phyloP scores from a whole-genome alignment of 2,797 vertebrate genomes.

The Pseudotriccus pelzelni region DNA sequence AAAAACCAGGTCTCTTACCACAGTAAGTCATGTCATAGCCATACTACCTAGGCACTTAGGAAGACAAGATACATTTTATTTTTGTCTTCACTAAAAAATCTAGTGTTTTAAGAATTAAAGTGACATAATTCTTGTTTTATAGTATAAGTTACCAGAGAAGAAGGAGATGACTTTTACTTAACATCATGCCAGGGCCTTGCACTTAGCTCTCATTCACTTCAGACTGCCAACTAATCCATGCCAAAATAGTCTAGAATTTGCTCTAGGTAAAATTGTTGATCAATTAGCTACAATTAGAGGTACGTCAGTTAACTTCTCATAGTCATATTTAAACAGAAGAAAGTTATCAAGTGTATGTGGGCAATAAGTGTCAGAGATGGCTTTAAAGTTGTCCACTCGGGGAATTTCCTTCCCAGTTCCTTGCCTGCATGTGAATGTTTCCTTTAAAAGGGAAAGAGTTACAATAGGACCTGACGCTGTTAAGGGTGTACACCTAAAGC shows the following conservation, averaged over 20 bases:
- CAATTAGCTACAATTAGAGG: fast-evolving
- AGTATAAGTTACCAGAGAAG: background rate
- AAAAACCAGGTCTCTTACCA: background rate
- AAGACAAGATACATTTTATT: background rate
- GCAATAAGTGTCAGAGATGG: fast-evolving
- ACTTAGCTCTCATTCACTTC: background rate
- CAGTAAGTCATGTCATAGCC: background rate
- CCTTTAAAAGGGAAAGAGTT: background rate
- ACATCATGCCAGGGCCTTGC: background rate
- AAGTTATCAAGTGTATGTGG: background rate
- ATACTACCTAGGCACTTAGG: background rate
- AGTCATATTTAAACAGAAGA: background rate
- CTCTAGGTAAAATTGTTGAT: background rate
- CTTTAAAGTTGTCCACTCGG: background rate
- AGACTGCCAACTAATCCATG: background rate
- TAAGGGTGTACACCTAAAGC: fast-evolving
- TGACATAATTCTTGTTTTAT: background rate
- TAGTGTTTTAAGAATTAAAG: background rate
- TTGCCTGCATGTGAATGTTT: fast-evolving
- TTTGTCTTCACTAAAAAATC: background rate
- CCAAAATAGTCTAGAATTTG: background rate
- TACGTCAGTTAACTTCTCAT: background rate
- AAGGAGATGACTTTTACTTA: background rate
- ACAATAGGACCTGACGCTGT: background rate
- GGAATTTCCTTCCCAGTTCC: background rate